These are phyloP conservation scores for Brenthis ino DNA, from an alignment of 2,888 invertebrate genomes.

Conservation along the genomic window DNA sequence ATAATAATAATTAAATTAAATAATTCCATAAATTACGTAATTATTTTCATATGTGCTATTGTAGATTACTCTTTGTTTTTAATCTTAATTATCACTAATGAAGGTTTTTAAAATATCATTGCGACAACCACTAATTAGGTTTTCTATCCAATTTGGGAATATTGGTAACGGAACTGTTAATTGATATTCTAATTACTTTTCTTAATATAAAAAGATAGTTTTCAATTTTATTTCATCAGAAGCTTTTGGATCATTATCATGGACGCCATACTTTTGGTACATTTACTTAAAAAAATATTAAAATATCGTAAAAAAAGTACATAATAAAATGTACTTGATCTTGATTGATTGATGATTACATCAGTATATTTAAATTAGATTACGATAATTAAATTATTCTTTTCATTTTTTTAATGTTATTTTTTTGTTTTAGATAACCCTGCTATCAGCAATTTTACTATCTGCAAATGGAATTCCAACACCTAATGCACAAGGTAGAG, in stretches of 20 bases:
- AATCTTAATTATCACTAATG: slow-evolving; percentile 5
- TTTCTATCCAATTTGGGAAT: slow-evolving; percentile 8
- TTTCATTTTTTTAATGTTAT: background rate
- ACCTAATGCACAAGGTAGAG: slow-evolving; percentile 29
- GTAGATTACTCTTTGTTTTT: background rate
- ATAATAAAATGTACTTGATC: too few relatives aligned
- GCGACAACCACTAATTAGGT: slow-evolving; percentile 10
- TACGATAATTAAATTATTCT: background rate
- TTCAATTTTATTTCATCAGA: background rate
- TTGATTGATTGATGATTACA: too few relatives aligned
- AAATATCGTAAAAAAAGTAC: slow-evolving; percentile 7
- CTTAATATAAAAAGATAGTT: slow-evolving; percentile 11
- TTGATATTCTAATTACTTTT: slow-evolving; percentile 6
- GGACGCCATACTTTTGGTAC: slow-evolving; percentile 12
- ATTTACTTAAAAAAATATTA: background rate
- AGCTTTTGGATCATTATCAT: slow-evolving; percentile 10
- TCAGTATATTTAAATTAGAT: background rate
- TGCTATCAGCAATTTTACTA: slow-evolving; percentile 19
- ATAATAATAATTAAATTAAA: too few relatives aligned
- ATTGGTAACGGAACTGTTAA: slow-evolving; percentile 8
- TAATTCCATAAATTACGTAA: too few relatives aligned
- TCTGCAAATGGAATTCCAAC: slow-evolving; percentile 32
- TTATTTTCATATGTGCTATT: too few relatives aligned
- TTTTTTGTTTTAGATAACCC: slow-evolving; percentile 14
- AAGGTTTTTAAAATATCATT: slow-evolving; percentile 7